phyloP scores from a whole-genome alignment of 2,888 invertebrate species.

The Drosophila setosimentum region DNA sequence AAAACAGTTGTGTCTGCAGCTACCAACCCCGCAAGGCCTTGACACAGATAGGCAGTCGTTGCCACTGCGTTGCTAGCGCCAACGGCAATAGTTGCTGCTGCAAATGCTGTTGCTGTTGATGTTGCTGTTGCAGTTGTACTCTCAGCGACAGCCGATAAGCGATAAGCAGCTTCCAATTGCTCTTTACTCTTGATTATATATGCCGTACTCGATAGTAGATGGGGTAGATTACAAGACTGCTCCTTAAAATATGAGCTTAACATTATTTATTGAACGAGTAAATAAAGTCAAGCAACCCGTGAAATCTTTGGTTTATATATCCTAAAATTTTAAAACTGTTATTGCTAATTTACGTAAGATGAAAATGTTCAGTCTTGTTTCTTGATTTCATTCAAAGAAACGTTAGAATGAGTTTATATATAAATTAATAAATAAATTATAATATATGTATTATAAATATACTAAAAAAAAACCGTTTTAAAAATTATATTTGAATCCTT shows the following conservation, averaged over 20 bases:
- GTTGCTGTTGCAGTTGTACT: neutral
- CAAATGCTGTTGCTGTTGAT: slow-evolving; percentile 5
- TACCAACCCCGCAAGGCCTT: slow-evolving; percentile 17
- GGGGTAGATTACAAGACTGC: too few species aligned
- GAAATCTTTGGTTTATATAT: too few species aligned
- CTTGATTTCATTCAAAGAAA: neutral
- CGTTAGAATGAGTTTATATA: neutral
- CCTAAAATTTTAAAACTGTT: neutral
- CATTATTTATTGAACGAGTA: neutral
- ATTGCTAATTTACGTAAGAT: too few species aligned
- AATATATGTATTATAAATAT: neutral
- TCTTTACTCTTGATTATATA: slow-evolving; percentile 26
- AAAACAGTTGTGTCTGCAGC: slow-evolving; percentile 6
- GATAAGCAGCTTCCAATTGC: slow-evolving; percentile 15
- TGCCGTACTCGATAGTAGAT: too few species aligned
- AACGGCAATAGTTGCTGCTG: slow-evolving; percentile 44
- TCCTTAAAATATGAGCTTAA: neutral
- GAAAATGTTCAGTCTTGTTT: too few species aligned
- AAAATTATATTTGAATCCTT: neutral
- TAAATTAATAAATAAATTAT: too few species aligned
- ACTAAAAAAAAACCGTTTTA: neutral
- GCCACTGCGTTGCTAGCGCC: slow-evolving; percentile 35
- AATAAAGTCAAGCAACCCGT: neutral
- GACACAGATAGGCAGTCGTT: slow-evolving; percentile 59
- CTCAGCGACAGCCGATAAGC: slow-evolving; percentile 27